Evolutionary conservation across 2,113 vertebrate genomes (phyloP), one percentile per base, ranked within the genome.

Genomic region (Prunella fulvescens): DNA sequence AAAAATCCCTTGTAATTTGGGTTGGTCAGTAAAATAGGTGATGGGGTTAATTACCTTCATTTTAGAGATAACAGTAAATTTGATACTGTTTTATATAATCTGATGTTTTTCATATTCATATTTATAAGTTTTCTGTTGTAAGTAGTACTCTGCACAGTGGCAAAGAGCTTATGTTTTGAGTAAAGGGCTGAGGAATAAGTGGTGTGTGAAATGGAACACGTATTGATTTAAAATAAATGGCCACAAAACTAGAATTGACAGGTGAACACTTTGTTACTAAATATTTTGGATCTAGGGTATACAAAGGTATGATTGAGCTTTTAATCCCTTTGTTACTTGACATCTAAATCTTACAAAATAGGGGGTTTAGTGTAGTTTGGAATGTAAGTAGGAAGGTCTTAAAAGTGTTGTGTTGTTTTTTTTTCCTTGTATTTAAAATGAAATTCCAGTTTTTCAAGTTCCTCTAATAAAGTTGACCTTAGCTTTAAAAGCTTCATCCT

Each of bases 161-260:
- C 24, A 51, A 64, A 66, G 66, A 44, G 19, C 19, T 93, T 71
- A 13, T 13, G 6, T n/a, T 83, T 90, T 12, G 10, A 66, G 44
- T 69, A 42, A 66, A 79, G 64, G 50, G 25, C 44, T 93, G 44
- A 53, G 35, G 26, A 90, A 26, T 62, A 89, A 64, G 45, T 56
- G 47, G 8, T 2, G 0, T 71, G 76, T 81, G 72, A 64, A 74
- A 92, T 1, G 0, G n/a, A 73, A 44, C 29, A 12, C 2, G 1
- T 48, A 28, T 9, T 67, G 31, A 37, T 79, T 28, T 83, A 64
- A 90, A 88, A 82, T 37, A 69, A 80, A 69, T 42, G 20, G 31
- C 64, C 11, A 23, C n/a, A 57, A 51, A 85, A 60, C n/a, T 26
- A 40, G 17, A 67, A 58, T 81, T 95, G 37, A 70, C 39, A 86